phyloP scores from a whole-genome alignment of 2,797 vertebrate genomes.

The Trachops cirrhosus region DNA sequence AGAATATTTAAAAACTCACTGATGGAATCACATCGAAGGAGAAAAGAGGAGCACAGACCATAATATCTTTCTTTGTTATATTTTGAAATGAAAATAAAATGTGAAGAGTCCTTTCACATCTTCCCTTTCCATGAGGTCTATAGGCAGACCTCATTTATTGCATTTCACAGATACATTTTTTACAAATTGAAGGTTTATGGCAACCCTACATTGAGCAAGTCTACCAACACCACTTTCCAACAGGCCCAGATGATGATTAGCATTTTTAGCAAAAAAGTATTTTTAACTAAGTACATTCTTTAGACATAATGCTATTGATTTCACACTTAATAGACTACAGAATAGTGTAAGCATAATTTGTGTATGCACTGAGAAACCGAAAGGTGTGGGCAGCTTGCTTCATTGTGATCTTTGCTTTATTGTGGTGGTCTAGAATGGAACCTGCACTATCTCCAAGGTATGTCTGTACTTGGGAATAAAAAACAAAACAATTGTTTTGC shows the following conservation, averaged over 20 bases:
- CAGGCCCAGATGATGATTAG: not conserved
- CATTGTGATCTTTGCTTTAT: not conserved
- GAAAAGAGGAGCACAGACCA: not conserved
- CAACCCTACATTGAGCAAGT: not conserved
- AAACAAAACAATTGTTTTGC: not conserved
- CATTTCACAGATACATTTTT: not conserved
- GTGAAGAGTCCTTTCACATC: not conserved
- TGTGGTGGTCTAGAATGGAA: not conserved
- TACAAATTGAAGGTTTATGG: not conserved
- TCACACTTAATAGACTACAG: not conserved
- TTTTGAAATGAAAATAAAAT: constrained; percentile 50
- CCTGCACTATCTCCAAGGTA: not conserved
- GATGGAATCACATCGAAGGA: not conserved
- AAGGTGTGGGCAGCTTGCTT: not conserved
- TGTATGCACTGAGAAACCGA: not conserved
- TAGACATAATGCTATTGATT: not conserved
- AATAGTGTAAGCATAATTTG: not conserved
- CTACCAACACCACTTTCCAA: not conserved
- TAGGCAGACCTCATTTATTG: not conserved
- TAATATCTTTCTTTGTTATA: constrained; percentile 4
- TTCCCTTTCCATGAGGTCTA: not conserved
- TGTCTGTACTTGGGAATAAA: not conserved
- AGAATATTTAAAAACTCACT: not conserved
- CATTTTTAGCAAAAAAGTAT: not conserved
- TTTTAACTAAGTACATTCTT: not conserved